Percentiles rank a stretch among this genome's conserved stretches.
These are phyloP conservation scores for Brachylomia viminalis DNA, from an alignment of 2,888 invertebrate species.

Conservation along the genomic window DNA sequence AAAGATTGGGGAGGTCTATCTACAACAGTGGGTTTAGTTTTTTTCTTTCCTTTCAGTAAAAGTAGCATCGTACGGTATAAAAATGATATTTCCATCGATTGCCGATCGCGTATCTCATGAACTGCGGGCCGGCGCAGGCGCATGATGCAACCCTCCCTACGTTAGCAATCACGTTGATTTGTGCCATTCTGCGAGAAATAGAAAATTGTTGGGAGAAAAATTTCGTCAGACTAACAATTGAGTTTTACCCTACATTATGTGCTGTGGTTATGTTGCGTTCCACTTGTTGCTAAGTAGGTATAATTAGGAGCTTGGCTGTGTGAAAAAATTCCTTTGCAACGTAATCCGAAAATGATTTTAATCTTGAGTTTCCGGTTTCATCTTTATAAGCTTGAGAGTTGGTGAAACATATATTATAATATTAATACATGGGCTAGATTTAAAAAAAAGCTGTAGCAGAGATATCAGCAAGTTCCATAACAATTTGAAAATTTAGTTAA, in stretches of 20 bases:
- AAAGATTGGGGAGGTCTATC: not conserved
- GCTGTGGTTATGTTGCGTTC: conserved; percentile 43
- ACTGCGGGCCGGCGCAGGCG: conserved; percentile 62
- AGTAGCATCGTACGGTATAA: conserved; percentile 10
- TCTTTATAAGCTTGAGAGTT: not conserved
- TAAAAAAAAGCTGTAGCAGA: not conserved
- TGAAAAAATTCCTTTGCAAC: conserved; percentile 38
- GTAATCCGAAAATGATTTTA: conserved; percentile 28
- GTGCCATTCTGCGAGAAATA: conserved; percentile 67
- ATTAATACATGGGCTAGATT: not conserved
- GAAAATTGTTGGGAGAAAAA: conserved; percentile 70
- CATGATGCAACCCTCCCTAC: conserved; percentile 69
- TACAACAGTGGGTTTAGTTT: not conserved
- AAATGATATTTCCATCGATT: conserved; percentile 29
- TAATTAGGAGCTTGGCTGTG: conserved; percentile 47
- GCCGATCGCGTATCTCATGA: conserved; percentile 58
- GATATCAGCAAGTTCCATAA: not conserved
- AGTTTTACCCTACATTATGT: conserved; percentile 65
- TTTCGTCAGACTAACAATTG: conserved; percentile 64
- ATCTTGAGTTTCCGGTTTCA: not conserved
- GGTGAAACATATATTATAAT: not conserved
- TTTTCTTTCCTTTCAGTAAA: not conserved
- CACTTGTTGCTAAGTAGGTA: conserved; percentile 32
- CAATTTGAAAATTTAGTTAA: no score
- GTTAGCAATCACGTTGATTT: conserved; percentile 69